Percentiles rank a stretch among this genome's conserved stretches.
These are phyloP conservation scores for Lasius platythorax DNA, from an alignment of 2,888 invertebrate genomes.

Conservation along the genomic window DNA sequence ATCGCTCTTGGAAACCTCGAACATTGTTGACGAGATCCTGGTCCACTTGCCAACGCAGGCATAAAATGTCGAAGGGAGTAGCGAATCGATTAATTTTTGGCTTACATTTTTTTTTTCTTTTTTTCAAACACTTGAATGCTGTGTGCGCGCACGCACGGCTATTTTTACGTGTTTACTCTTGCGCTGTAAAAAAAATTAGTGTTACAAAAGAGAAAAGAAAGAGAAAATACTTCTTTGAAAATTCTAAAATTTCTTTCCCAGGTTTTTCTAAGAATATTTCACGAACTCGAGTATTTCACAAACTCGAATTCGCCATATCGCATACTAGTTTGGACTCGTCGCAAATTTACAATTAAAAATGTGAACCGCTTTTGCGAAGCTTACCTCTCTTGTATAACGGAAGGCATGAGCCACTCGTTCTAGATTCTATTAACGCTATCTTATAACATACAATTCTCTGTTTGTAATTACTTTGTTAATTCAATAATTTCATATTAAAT, in stretches of 20 bases:
- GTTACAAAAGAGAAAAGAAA: not conserved
- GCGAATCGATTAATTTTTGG: conserved; percentile 31
- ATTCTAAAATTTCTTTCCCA: not conserved
- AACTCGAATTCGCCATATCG: not conserved
- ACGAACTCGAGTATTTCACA: not conserved
- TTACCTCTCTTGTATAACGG: not conserved
- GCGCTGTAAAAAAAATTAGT: not conserved
- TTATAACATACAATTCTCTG: not conserved
- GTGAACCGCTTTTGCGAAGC: conserved; percentile 17
- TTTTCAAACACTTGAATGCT: not conserved
- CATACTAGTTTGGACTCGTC: not conserved
- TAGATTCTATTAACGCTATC: not conserved
- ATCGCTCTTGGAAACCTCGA: not conserved
- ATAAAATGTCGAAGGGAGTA: conserved; percentile 23
- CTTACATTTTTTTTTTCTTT: not conserved
- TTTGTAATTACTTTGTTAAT: conserved; percentile 6
- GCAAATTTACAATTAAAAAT: not conserved
- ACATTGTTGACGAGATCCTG: conserved; percentile 14
- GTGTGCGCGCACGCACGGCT: not conserved
- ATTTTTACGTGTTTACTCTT: conserved; percentile 12
- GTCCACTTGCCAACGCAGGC: not conserved
- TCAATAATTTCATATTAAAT: conserved; percentile 9
- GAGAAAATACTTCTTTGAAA: not conserved
- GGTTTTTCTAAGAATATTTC: not conserved
- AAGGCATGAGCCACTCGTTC: conserved; percentile 19